Evolutionary conservation across 2,797 vertebrate species (phyloP).

Genomic region (Thunnus albacares): DNA sequence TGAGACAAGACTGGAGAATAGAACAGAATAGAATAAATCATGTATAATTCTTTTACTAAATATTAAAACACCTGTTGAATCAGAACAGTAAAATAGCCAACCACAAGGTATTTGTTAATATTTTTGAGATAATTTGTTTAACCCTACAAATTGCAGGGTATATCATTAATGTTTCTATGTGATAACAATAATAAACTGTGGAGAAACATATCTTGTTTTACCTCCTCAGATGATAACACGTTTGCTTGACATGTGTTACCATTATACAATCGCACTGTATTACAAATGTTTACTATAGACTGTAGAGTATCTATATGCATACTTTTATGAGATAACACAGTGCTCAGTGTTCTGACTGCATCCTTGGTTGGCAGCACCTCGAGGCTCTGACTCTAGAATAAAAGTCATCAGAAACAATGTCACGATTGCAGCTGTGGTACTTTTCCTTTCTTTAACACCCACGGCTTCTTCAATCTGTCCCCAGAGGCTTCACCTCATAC

Average conservation of each 20-base stretch:
- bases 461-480: constrained; percentile 51
- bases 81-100: neutral
- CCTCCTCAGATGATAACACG: neutral
- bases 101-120: neutral
- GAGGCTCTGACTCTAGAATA: constrained; percentile 27
- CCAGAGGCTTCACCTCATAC: constrained; percentile 42
- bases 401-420: constrained; percentile 50
- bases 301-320: neutral
- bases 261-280: neutral
- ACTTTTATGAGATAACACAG: constrained; percentile 16
- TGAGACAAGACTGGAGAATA: constrained; percentile 16
- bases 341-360: constrained; percentile 18
- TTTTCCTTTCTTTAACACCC: constrained; percentile 50
- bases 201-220: neutral
- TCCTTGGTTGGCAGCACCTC: constrained; percentile 35
- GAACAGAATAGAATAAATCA: neutral
- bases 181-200: neutral
- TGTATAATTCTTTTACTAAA: neutral
- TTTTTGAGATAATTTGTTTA: neutral
- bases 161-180: neutral
- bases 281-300: neutral
- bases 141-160: neutral
- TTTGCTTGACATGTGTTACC: neutral
- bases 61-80: neutral
- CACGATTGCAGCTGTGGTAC: constrained; percentile 42